Percentiles rank a stretch among this genome's conserved stretches.
Evolutionary conservation across 2,113 vertebrate species (phyloP).

Genomic region (Oxygymnocypris stewartii): DNA sequence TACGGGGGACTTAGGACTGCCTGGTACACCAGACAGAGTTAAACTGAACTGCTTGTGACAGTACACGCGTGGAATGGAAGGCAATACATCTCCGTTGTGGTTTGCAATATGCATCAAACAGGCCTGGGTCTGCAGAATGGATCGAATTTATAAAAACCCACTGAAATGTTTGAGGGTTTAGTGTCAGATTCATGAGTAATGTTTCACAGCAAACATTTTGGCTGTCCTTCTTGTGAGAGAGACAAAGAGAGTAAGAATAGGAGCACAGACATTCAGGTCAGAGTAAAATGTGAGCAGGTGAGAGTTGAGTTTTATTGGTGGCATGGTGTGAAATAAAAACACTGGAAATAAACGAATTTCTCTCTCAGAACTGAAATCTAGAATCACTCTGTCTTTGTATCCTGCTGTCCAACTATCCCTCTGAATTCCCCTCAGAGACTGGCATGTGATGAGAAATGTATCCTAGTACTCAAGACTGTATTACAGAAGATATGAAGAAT

Average conservation of each 20-base stretch:
- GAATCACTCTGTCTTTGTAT: constrained; percentile 15
- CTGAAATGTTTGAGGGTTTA: background rate
- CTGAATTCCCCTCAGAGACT: constrained; percentile 40
- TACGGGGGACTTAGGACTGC: constrained; percentile 12
- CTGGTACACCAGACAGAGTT: background rate
- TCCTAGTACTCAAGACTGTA: constrained; percentile 29
- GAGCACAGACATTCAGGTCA: background rate
- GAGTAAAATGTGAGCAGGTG: constrained; percentile 22
- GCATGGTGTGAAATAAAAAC: constrained; percentile 34
- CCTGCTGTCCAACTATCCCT: constrained; percentile 22
- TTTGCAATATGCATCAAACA: background rate
- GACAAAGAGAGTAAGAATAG: constrained; percentile 7
- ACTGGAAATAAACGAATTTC: constrained; percentile 25
- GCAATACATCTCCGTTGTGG: background rate
- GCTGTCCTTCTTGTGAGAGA: background rate
- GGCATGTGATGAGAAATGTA: constrained; percentile 45
- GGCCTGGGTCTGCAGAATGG: background rate
- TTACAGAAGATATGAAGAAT: constrained; percentile 43
- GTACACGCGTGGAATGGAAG: background rate
- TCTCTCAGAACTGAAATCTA: constrained; percentile 23
- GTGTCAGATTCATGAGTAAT: background rate
- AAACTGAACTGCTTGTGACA: constrained; percentile 11
- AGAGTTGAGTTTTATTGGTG: constrained; percentile 24
- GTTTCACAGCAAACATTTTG: background rate
- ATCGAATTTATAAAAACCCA: background rate